Base-by-base conservation (phyloP, 2,888 invertebrate genomes). In the Pterostichus madidus region DNA sequence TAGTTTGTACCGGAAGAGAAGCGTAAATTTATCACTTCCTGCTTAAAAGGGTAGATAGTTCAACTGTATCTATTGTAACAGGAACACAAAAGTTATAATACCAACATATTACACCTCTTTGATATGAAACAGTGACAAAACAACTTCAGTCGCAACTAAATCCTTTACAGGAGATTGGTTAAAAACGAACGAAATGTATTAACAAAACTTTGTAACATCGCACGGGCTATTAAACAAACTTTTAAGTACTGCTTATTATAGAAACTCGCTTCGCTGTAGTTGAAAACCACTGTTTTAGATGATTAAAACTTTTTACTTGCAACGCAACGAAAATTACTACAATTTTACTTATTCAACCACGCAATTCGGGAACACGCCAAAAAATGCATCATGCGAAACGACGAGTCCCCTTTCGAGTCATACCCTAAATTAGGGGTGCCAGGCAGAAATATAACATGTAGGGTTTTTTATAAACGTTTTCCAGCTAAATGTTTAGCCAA, bases 1-100 rank as follows among this genome's bases (percentile, higher is more conserved):
- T 76, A 76, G 56, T 56, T 76, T 53, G 76, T 76, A 76, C 76
- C 76, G 76, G 76, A 76, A 75, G 35, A 76, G 76, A 76, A 52
- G 76, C 53, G 56, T 76, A 56, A 76, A 76, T 76, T 71, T 76
- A 76, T 76, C 76, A 53, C 39, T 76, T 76, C 76, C 76, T 53
- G 76, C 17, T 53, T 56, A 17, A 76, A 76, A 24, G 76, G 76
- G 46, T 76, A 76, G 76, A 76, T 76, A 76, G 53, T 17, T 39
- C 31, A 24, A 31, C 64, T 31, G 17, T 75, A 75, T 52, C 75
- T 49, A 75, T 75, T 49, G 49, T 75, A 24, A 15, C 35, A 53
- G 32, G 53, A 32, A 56, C 56, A 76, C 53, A 56, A 76, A 53
- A 53, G 53, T 39, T 56, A 68, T 73, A 31, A 75, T 75, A 52